Evolutionary conservation across 2,113 vertebrate genomes (phyloP).

Genomic region (Nestor notabilis): DNA sequence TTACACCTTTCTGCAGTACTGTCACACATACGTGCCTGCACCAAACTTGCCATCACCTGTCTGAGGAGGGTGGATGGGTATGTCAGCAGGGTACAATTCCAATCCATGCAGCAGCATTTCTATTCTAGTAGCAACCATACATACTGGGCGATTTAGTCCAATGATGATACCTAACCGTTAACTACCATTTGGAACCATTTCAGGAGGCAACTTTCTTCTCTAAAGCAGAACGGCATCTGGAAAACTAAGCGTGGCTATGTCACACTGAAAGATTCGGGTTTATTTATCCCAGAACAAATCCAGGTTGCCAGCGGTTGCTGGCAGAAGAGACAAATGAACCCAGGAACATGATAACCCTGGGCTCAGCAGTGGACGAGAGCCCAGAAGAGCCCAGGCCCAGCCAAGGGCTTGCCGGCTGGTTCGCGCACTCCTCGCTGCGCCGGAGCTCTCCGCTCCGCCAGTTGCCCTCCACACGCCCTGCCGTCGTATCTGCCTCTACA

Average conservation of each 20-base stretch:
- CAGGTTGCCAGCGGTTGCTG: rapidly evolving
- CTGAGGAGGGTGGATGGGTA: too few species aligned
- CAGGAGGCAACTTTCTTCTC: background rate
- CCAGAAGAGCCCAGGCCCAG: rapidly evolving
- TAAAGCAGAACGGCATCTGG: background rate
- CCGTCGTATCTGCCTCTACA: background rate
- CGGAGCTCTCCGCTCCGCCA: rapidly evolving
- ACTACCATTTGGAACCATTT: background rate
- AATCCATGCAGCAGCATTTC: background rate
- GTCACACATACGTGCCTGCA: rapidly evolving
- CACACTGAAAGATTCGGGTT: background rate
- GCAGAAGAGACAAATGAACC: background rate
- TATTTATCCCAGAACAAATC: background rate
- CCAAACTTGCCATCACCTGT: background rate
- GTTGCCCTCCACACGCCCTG: rapidly evolving
- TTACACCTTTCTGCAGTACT: background rate
- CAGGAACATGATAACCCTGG: rapidly evolving
- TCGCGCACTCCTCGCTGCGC: background rate
- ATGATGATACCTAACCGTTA: background rate
- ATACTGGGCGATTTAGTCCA: background rate
- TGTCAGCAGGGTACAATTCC: background rate
- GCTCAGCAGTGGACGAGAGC: background rate
- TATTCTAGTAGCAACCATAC: background rate
- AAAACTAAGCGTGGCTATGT: background rate
- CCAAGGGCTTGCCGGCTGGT: background rate